Evolutionary conservation across 2,888 invertebrate genomes (phyloP).

Genomic region (Apamea epomidion): DNA sequence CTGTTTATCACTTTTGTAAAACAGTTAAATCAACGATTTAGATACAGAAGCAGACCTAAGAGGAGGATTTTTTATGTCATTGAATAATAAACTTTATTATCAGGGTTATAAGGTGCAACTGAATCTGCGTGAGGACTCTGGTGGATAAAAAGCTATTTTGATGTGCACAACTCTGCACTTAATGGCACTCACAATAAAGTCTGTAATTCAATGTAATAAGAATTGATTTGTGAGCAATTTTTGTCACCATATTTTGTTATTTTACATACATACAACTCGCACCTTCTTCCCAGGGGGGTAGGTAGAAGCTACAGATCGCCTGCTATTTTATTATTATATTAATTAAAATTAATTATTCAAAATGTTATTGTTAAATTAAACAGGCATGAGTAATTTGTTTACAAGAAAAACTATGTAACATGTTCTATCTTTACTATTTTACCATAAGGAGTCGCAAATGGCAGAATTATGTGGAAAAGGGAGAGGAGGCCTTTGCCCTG

Average conservation of each 20-base stretch:
- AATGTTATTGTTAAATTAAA: neutral
- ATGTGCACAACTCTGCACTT: neutral
- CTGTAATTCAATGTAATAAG: neutral
- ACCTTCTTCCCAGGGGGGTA: too few relatives aligned
- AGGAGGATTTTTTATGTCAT: neutral
- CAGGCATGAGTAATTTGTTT: neutral
- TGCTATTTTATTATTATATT: neutral
- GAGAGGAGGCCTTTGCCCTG: too few relatives aligned
- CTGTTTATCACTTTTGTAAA: neutral
- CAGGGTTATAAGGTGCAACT: neutral
- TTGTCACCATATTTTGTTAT: too few relatives aligned
- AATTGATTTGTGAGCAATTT: neutral
- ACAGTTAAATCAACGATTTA: neutral
- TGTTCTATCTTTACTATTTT: slow-evolving; percentile 5
- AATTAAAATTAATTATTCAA: neutral
- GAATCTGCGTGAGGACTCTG: neutral
- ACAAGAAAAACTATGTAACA: neutral
- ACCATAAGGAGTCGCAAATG: too few relatives aligned
- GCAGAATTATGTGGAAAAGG: too few relatives aligned
- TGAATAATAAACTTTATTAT: neutral
- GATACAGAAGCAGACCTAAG: neutral
- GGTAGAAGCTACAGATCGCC: too few relatives aligned
- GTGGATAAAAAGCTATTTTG: neutral
- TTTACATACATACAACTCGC: too few relatives aligned
- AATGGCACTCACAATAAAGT: neutral